Evolutionary conservation across 2,113 vertebrate species (phyloP), one percentile per base, ranked within the genome.

Genomic region (Picathartes gymnocephalus): DNA sequence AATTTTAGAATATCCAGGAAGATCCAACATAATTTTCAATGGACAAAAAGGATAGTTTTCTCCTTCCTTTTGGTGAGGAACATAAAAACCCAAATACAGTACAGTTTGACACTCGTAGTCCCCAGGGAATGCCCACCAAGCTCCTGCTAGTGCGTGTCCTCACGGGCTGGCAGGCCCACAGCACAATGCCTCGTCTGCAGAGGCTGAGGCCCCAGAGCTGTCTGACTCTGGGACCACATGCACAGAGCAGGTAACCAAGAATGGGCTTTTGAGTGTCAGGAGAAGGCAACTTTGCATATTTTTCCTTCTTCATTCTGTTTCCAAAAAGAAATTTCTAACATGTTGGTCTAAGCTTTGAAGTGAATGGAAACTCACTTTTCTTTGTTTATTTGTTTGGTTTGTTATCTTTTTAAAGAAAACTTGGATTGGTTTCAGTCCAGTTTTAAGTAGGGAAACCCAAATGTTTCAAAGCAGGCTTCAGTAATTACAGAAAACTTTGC

Each of bases 161-260:
- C 31, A 9, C 23, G 97, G 98, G 98, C 88, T 99, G 98, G 94
- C 95, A 92, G 97, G 98, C 98, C 98, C 93, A 74, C 70, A 83
- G 95, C 88, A 94, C 44, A 45, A 84, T 5, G 33, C 81, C 42
- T 15, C 6, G 2, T 14, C 37, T 30, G 28, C 66, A 30, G 86
- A 4, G 27, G 79, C 50, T 3, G 42, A 40, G 92, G 8, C 94
- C 95, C 57, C 42, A 70, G 97, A 97, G 97, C 96, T 98, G 97
- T 6, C 86, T 62, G 97, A 97, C 98, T 90, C 98, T 72, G 87
- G 93, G 93, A 80, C 72, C 80, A 33, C 58, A 2, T 6, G 10
- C 92, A 30, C 5, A 0, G 33, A 45, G 84, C 3, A 82, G 11
- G 33, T 2, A 16, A 42, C 66, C 82, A 27, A 9, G 4, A 33